Base-by-base conservation (phyloP, 2,113 vertebrate genomes). In the Psammodynastes pulverulentus region DNA sequence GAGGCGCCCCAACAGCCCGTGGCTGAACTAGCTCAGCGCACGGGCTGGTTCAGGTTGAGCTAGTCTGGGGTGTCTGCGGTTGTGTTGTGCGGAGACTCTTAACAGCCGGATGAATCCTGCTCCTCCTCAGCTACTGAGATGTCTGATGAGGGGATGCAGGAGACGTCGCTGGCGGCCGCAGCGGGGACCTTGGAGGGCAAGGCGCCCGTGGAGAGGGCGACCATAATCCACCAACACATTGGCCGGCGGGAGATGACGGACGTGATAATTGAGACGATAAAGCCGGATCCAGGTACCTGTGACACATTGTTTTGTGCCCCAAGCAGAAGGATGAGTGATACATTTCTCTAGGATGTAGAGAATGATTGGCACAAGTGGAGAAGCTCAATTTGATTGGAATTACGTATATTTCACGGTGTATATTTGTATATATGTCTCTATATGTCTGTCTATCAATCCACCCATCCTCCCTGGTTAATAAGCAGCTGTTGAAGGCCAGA, bases 191-290 rank as follows among this genome's bases (percentile, higher is more conserved):
- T 99, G 95, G 97, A 98, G 54, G 98, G 98, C 17, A 99, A 98
- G 95, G 97, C 97, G 1, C 98, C 98, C 9, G 97, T 97, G 39
- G 99, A 99, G 89, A 97, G 98, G 94, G 96, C 97, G 0, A 96
- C 98, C 3, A 96, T 99, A 9, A 97, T 99, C 91, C 99, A 99
- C 97, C 99, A 99, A 93, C 99, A 99, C 94, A 98, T 99, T 1
- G 99, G 99, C 84, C 98, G 98, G 95, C 96, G 99, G 94, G 98
- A 98, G 94, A 99, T 99, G 99, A 98, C 98, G 2, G 98, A 99
- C 94, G 97, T 99, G 97, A 99, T 99, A n/a, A 99, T 99, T 90
- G 99, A 99, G 94, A 99, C 99, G 6, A 98, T 99, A 91, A 97
- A 98, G 91, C 97, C 98, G 54, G 96, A 93, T 54, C 43, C 98